Evolutionary conservation across 2,888 invertebrate genomes (phyloP).

Genomic region (Dorcus hopei): DNA sequence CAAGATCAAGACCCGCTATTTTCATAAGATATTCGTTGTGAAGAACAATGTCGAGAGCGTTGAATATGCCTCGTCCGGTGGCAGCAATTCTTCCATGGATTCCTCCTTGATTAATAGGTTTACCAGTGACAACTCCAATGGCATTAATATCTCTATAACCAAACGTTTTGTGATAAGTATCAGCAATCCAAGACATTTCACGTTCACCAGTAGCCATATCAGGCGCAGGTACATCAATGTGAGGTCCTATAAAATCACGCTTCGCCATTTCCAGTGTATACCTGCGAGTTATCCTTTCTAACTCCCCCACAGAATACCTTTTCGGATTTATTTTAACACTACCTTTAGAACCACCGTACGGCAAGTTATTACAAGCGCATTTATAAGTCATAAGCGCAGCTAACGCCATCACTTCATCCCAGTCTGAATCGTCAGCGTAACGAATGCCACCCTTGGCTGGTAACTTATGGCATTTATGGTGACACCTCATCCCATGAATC

Average conservation of each 20-base stretch:
- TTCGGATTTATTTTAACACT: conserved; percentile 74
- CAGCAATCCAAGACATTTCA: conserved; percentile 81
- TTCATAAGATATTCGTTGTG: conserved; percentile 71
- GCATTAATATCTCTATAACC: conserved; percentile 72
- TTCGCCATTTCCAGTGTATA: conserved; percentile 68
- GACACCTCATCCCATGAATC: conserved; percentile 68
- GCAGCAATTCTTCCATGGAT: conserved; percentile 83
- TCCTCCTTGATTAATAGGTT: conserved; percentile 83
- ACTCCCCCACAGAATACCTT: conserved; percentile 65
- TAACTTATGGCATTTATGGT: conserved; percentile 71
- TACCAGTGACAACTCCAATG: conserved; percentile 84
- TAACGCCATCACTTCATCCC: conserved; percentile 77
- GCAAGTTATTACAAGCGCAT: conserved; percentile 76
- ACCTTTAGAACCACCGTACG: conserved; percentile 75
- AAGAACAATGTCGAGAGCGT: conserved; percentile 69
- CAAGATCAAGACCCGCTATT: conserved; percentile 59
- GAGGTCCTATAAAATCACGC: conserved; percentile 57
- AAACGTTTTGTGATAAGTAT: conserved; percentile 71
- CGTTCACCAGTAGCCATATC: conserved; percentile 77
- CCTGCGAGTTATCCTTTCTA: conserved; percentile 73
- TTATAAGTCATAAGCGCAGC: conserved; percentile 82
- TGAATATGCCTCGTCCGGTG: conserved; percentile 76
- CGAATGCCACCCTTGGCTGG: conserved; percentile 52
- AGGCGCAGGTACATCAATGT: conserved; percentile 79
- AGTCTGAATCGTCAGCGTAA: conserved; percentile 50